Evolutionary conservation across 2,797 vertebrate species (phyloP).

Genomic region (Tenualosa thibaudeaui): DNA sequence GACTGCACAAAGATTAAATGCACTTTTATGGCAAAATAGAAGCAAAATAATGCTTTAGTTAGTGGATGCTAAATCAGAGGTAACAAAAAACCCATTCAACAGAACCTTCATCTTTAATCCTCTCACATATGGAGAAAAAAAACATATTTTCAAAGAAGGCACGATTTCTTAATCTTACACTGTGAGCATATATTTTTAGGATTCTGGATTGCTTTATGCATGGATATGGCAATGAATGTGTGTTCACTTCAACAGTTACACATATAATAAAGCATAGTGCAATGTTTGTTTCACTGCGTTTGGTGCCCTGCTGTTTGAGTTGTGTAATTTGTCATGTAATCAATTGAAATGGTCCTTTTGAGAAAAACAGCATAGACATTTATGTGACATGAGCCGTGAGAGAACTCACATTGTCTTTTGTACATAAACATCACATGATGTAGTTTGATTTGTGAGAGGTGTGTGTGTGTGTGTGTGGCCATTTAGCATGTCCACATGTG

Average conservation of each 20-base stretch:
- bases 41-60: neutral
- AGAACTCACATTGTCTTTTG: neutral
- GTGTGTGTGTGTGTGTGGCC: conserved; percentile 5
- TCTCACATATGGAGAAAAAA: neutral
- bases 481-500: neutral
- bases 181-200: neutral
- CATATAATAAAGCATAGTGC: no score
- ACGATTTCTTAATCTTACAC: neutral
- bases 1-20: no score
- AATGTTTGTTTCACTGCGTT: neutral
- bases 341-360: neutral
- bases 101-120: neutral
- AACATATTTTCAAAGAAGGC: neutral
- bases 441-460: neutral
- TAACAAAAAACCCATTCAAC: neutral
- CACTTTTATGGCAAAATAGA: neutral
- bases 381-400: neutral
- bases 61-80: neutral
- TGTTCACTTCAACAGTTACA: neutral
- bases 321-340: neutral
- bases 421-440: neutral
- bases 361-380: neutral
- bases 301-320: neutral
- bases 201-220: neutral
- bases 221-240: neutral